Percentiles rank a stretch among this genome's conserved stretches.
phyloP scores from a whole-genome alignment of 2,797 vertebrate genomes.

The Catamblyrhynchus diadema region DNA sequence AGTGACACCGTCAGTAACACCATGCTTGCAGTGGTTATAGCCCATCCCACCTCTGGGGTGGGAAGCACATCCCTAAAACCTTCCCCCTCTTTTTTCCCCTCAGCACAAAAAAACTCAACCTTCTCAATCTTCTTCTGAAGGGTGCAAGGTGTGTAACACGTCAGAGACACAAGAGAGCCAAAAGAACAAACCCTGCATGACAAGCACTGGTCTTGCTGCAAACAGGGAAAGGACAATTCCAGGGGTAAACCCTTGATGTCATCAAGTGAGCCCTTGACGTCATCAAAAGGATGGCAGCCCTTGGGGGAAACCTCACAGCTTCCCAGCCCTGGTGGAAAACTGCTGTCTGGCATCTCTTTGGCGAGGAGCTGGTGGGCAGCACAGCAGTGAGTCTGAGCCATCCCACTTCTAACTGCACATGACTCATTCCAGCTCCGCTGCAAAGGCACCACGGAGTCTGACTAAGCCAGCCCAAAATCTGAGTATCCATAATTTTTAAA shows the following conservation, averaged over 20 bases:
- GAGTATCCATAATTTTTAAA: neutral
- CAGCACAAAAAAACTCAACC: neutral
- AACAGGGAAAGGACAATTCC: neutral
- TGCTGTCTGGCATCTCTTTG: neutral
- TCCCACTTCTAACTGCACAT: neutral
- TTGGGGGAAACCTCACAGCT: neutral
- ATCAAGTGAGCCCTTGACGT: neutral
- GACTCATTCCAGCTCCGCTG: neutral
- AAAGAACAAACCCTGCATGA: neutral
- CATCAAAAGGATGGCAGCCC: neutral
- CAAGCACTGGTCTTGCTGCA: neutral
- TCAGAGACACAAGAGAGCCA: neutral
- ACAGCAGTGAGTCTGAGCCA: neutral
- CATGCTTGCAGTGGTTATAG: neutral
- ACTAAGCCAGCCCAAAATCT: neutral
- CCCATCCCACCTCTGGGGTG: neutral
- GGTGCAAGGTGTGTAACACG: rapidly evolving
- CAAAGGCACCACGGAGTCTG: neutral
- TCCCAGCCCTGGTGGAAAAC: neutral
- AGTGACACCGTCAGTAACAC: rapidly evolving
- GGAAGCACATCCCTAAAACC: neutral
- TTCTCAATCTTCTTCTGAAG: neutral
- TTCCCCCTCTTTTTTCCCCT: neutral
- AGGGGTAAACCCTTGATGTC: neutral
- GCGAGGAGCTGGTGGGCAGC: neutral